Conservation (phyloP, 1,140 invertebrate species). For the Triops longicaudatus region DNA sequence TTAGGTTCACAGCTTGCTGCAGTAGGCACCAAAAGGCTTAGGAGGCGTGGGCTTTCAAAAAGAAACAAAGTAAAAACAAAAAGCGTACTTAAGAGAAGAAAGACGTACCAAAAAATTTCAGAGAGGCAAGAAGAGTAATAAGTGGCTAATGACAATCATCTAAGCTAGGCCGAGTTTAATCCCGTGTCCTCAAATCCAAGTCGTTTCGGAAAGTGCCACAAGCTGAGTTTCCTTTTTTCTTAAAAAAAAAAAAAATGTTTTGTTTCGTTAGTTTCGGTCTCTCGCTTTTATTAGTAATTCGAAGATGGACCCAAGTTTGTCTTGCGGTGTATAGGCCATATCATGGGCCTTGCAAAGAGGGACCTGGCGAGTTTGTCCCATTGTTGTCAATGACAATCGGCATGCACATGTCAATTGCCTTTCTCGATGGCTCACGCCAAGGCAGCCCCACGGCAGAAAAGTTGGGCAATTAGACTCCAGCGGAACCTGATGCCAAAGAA, state of each 20-base stretch:
- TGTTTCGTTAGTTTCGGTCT: neutral
- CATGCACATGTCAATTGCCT: conserved; percentile 11
- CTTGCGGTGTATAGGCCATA: neutral
- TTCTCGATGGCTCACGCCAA: conserved; percentile 6
- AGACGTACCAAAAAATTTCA: neutral
- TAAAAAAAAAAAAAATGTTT: neutral
- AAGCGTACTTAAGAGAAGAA: neutral
- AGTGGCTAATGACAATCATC: neutral
- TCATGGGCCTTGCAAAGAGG: neutral
- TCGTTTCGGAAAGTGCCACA: neutral
- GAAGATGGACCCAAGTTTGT: conserved; percentile 2
- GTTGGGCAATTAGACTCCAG: conserved; percentile 4
- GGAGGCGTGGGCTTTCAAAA: too few species aligned
- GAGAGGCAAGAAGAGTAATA: neutral
- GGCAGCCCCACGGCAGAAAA: neutral
- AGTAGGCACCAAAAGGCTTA: too few species aligned
- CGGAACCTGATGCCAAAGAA: neutral
- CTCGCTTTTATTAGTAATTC: too few species aligned
- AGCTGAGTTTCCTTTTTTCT: neutral
- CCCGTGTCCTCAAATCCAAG: too few species aligned
- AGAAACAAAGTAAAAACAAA: neutral
- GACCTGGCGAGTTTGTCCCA: conserved; percentile 10
- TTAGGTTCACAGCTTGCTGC: neutral
- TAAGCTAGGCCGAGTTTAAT: too few species aligned
- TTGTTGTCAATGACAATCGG: conserved; percentile 1